Percentiles rank a stretch among this genome's conserved stretches.
Conservation (phyloP, 2,797 vertebrate species). For the Megaceryle alcyon region DNA sequence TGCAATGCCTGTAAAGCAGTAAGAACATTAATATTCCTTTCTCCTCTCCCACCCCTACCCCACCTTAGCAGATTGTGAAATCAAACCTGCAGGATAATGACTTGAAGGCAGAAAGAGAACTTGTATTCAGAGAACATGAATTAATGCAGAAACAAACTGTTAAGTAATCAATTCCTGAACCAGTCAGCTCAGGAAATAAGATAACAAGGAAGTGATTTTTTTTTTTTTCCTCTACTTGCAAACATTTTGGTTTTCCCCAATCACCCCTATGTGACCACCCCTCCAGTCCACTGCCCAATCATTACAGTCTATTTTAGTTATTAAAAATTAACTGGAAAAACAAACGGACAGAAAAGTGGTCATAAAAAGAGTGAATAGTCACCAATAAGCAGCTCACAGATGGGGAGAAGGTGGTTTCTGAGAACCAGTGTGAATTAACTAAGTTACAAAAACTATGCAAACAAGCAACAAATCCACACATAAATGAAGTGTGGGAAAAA, state of each 20-base stretch:
- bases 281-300: neutral
- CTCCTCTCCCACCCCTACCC: no score
- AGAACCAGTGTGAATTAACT: neutral
- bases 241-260: no score
- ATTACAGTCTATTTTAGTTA: neutral
- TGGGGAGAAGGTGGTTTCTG: neutral
- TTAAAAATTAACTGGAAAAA: neutral
- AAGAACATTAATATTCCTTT: neutral
- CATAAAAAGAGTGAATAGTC: neutral
- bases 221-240: no score
- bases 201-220: neutral
- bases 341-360: neutral
- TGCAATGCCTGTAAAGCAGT: neutral
- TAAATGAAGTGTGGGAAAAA: neutral
- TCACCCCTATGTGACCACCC: no score
- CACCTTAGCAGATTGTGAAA: no score
- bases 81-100: no score
- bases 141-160: no score
- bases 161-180: no score
- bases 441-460: neutral
- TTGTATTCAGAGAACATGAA: no score
- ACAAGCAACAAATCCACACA: neutral
- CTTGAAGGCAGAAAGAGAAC: no score
- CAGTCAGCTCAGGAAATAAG: neutral
- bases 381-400: neutral